phyloP scores from a whole-genome alignment of 2,113 vertebrate genomes.

The Syrrhaptes paradoxus region DNA sequence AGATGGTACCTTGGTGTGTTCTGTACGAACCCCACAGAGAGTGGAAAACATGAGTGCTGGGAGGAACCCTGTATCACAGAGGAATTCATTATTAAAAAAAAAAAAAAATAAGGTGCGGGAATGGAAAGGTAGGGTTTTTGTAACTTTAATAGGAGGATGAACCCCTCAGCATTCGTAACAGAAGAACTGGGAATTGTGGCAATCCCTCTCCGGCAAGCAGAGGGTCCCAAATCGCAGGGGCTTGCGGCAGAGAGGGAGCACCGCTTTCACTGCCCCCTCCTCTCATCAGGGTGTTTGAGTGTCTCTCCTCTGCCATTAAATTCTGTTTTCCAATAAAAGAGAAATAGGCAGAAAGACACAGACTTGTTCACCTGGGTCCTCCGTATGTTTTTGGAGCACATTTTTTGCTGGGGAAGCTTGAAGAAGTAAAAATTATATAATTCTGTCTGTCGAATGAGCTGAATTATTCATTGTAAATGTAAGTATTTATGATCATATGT shows the following conservation, averaged over 20 bases:
- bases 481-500: slow-evolving; percentile 64
- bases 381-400: not conserved
- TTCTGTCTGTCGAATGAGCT: slow-evolving; percentile 28
- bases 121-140: not conserved
- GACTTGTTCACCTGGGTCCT: not conserved
- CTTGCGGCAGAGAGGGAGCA: rapidly evolving
- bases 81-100: not conserved
- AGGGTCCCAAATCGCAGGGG: rapidly evolving
- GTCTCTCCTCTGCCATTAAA: not conserved
- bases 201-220: too few species aligned
- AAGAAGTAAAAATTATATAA: slow-evolving; percentile 36
- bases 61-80: not conserved
- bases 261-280: not conserved
- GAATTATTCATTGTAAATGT: slow-evolving; percentile 67
- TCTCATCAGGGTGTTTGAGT: rapidly evolving
- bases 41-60: not conserved
- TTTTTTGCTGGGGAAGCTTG: slow-evolving; percentile 13
- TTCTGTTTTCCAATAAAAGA: not conserved
- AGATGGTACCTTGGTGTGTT: not conserved
- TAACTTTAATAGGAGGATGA: not conserved
- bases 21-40: not conserved
- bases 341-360: not conserved
- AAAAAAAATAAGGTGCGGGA: not conserved
- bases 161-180: not conserved
- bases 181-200: not conserved